Conservation (phyloP, 2,113 vertebrate genomes). For the Spea bombifrons region DNA sequence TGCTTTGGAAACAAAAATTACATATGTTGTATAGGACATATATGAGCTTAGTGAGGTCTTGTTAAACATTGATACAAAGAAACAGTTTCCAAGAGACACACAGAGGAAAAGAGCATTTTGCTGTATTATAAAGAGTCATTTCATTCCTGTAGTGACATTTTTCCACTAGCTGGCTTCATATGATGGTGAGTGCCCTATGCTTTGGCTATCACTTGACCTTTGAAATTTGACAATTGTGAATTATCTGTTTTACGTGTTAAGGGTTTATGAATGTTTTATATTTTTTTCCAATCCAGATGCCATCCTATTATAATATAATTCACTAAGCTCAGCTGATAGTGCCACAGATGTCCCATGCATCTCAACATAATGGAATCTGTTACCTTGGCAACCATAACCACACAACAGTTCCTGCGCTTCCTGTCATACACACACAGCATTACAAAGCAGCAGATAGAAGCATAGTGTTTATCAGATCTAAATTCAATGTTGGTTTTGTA, state of each 20-base stretch:
- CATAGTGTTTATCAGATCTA: constrained; percentile 28
- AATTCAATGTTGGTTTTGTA: background rate
- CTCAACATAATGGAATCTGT: constrained; percentile 58
- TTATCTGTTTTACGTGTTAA: background rate
- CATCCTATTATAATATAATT: constrained; percentile 52
- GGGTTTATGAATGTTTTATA: constrained; percentile 36
- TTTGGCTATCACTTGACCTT: constrained; percentile 2
- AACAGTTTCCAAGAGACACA: too few relatives aligned
- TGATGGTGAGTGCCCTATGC: background rate
- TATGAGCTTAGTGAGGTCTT: too few relatives aligned
- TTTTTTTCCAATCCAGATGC: constrained; percentile 34
- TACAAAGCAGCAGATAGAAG: constrained; percentile 49
- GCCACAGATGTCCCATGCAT: constrained; percentile 58
- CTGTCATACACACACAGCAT: constrained; percentile 49
- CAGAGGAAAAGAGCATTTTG: too few relatives aligned
- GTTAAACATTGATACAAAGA: too few relatives aligned
- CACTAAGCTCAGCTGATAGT: constrained; percentile 48
- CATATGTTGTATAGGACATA: too few relatives aligned
- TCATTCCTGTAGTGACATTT: background rate
- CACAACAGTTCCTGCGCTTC: constrained; percentile 62
- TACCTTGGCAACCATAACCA: constrained; percentile 64
- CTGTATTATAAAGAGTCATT: too few relatives aligned
- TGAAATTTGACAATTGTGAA: background rate
- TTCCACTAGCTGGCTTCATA: background rate
- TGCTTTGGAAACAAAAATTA: too few relatives aligned